Percentiles rank a stretch among this genome's conserved stretches.
Conservation (phyloP, 2,113 vertebrate genomes). For the Notiomystis cincta region DNA sequence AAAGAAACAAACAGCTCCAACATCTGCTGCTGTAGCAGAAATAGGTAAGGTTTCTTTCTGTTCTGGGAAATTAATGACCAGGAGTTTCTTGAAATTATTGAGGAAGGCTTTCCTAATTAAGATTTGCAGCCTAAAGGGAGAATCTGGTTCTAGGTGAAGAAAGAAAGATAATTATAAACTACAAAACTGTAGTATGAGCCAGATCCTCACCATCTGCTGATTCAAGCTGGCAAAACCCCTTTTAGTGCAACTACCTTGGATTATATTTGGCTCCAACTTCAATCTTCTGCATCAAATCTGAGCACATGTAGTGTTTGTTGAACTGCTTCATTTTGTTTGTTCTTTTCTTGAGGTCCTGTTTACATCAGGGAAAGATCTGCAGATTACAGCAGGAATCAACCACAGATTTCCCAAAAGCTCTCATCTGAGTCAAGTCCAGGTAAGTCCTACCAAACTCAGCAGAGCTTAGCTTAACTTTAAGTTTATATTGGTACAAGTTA, state of each 20-base stretch:
- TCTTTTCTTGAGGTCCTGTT: slow-evolving; percentile 17
- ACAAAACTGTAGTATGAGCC: neutral
- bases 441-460: neutral
- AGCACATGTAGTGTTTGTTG: neutral
- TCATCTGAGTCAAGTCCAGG: neutral
- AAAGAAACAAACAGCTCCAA: neutral
- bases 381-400: slow-evolving; percentile 2
- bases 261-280: neutral
- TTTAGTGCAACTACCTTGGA: slow-evolving; percentile 10
- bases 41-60: slow-evolving; percentile 38
- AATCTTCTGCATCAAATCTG: neutral
- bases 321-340: neutral
- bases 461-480: neutral
- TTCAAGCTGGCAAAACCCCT: neutral
- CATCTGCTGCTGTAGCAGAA: neutral
- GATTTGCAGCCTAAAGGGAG: slow-evolving; percentile 28
- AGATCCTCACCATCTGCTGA: slow-evolving; percentile 37
- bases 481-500: neutral
- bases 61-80: neutral
- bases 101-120: slow-evolving; percentile 30
- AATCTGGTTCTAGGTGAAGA: slow-evolving; percentile 24
- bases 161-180: slow-evolving; percentile 35
- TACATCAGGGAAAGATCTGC: neutral
- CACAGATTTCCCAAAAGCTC: neutral
- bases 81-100: neutral